Evolutionary conservation across 2,888 invertebrate genomes (phyloP).

Genomic region (Agrochola lota): DNA sequence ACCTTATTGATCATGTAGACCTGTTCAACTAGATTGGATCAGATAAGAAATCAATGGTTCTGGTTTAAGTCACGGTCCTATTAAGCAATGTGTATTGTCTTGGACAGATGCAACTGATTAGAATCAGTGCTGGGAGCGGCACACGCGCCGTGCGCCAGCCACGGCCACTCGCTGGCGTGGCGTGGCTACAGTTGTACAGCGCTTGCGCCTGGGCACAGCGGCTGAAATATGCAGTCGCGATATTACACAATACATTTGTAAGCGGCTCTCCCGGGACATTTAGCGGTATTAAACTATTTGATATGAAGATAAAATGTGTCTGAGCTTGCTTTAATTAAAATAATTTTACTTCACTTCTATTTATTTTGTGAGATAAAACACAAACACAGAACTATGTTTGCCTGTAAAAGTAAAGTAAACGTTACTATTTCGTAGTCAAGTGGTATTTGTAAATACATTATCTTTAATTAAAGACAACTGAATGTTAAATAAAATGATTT

Average conservation of each 20-base stretch:
- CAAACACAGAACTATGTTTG: constrained; percentile 49
- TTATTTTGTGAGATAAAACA: constrained; percentile 54
- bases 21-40: constrained; percentile 69
- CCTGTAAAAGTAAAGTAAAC: constrained; percentile 67
- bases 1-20: constrained; percentile 50
- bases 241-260: constrained; percentile 80
- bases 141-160: constrained; percentile 63
- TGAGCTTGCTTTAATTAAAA: constrained; percentile 47
- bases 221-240: constrained; percentile 77
- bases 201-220: constrained; percentile 74
- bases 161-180: constrained; percentile 33
- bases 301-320: constrained; percentile 72
- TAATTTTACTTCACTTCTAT: constrained; percentile 55
- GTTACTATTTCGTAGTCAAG: constrained; percentile 26
- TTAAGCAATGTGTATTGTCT: constrained; percentile 80
- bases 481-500: constrained; percentile 4
- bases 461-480: constrained; percentile 5
- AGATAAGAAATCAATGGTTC: constrained; percentile 67
- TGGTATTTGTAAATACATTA: constrained; percentile 19
- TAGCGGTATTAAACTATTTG: constrained; percentile 74
- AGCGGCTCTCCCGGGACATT: constrained; percentile 71
- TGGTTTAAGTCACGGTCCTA: constrained; percentile 68
- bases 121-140: constrained; percentile 73
- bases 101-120: constrained; percentile 74
- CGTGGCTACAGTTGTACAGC: constrained; percentile 65